Conservation (phyloP, 2,797 vertebrate species). For the Urophycis tenuis region DNA sequence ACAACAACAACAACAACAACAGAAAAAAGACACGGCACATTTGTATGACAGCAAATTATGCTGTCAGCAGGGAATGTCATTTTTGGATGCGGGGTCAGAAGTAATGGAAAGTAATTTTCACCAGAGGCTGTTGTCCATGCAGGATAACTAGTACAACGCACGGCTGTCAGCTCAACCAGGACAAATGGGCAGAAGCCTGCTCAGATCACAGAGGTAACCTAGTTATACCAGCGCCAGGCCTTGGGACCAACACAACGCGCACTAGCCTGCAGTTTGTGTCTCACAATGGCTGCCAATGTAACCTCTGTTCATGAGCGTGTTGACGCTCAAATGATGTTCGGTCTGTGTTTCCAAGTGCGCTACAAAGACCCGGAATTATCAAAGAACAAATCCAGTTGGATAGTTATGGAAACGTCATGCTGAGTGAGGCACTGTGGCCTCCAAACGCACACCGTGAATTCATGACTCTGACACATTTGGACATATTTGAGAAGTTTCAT, state of each 20-base stretch:
- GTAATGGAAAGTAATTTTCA: conserved; percentile 69
- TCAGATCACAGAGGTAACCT: conserved; percentile 50
- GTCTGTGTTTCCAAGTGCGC: not conserved
- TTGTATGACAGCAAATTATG: conserved; percentile 43
- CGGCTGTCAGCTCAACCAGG: conserved; percentile 41
- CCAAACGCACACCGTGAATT: not conserved
- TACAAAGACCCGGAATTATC: not conserved
- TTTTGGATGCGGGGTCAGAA: conserved; percentile 57
- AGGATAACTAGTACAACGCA: conserved; percentile 20
- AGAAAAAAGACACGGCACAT: conserved; percentile 10
- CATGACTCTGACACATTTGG: not conserved
- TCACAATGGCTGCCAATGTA: not conserved
- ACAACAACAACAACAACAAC: conserved; percentile 14
- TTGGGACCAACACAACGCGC: not conserved
- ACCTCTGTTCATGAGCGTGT: not conserved
- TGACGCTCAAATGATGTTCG: not conserved
- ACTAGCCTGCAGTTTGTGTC: not conserved
- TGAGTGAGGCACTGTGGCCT: not conserved
- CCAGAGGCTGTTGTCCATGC: conserved; percentile 63
- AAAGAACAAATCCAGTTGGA: not conserved
- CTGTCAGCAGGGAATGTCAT: conserved; percentile 49
- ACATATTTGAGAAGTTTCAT: not conserved
- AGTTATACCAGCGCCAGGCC: conserved; percentile 38
- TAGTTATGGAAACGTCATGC: not conserved
- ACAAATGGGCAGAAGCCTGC: conserved; percentile 49